Evolutionary conservation across 2,797 vertebrate genomes (phyloP), one percentile per base, ranked within the genome.

Genomic region (Cyprinodon diabolis): DNA sequence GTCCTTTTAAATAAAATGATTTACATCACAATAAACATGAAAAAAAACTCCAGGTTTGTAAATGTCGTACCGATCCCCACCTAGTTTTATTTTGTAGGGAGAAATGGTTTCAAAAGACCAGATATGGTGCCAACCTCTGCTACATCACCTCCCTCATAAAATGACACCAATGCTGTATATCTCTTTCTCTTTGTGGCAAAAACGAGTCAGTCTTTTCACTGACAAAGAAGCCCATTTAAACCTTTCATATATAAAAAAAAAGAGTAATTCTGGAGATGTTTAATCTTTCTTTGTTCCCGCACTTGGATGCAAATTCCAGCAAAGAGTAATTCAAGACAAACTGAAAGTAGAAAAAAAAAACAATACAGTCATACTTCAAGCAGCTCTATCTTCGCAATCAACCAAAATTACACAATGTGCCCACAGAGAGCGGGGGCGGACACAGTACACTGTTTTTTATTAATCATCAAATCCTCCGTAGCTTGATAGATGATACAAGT

Each of bases 401-500:
- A 82, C 79, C 80, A 76, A 86, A 84, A 89, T 86, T 85, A 85
- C 86, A 86, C 88, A 89, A 84, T 66, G 82, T 47, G 54, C 89
- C 87, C 87, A 85, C 84, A 77, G 84, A 82, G 84, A 56, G 78
- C 12, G 89, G 86, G 87, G 89, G 88, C 67, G 87, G 86, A 87
- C 84, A 81, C 78, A 83, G 79, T 77, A 87, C 86, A 86, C 77
- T 80, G 85, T 86, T 86, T 86, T 83, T 82, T 87, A 90, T 92
- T 88, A 87, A 88, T 90, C 87, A 89, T 86, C 80, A 83, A 82
- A 88, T 77, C 79, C 81, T 87, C 78, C 68, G 81, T 89, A 84
- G 87, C 87, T 87, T 90, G 87, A 84, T 77, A 84, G 72, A 90
- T 90, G 88, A 87, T 82, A 79, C 84, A 82, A 82, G 78, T 84